Evolutionary conservation across 2,797 vertebrate species (phyloP).

Genomic region (Sandelia bainsii): DNA sequence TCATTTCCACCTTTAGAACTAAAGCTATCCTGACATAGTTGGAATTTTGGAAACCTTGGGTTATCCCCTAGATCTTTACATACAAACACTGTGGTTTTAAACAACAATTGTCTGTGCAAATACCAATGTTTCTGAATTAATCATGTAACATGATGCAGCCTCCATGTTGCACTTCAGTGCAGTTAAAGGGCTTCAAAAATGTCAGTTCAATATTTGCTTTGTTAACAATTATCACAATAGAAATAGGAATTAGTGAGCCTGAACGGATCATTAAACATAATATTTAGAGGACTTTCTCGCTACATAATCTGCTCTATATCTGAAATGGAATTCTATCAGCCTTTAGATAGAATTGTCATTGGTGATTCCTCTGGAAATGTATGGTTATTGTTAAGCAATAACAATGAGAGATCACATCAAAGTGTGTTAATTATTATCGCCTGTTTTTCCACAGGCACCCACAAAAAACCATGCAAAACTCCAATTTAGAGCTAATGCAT

Average conservation of each 20-base stretch:
- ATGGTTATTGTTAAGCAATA: conserved; percentile 1
- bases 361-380: conserved; percentile 11
- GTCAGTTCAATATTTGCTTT: conserved; percentile 42
- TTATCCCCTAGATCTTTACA: no score
- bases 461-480: conserved; percentile 13
- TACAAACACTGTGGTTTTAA: no score
- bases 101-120: no score
- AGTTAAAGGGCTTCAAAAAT: conserved; percentile 52
- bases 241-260: conserved; percentile 15
- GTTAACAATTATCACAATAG: conserved; percentile 29
- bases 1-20: no score
- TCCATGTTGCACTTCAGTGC: no score
- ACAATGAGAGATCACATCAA: conserved; percentile 14
- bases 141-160: no score
- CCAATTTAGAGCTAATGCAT: conserved; percentile 30
- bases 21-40: no score
- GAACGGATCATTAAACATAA: conserved; percentile 21
- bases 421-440: conserved; percentile 15
- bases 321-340: conserved; percentile 4
- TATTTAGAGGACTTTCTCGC: conserved; percentile 16
- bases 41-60: no score
- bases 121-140: background rate
- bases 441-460: conserved; percentile 10
- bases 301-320: conserved; percentile 12
- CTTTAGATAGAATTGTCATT: conserved; percentile 11